These are phyloP conservation scores for Capitella teleta DNA, from an alignment of 1,140 invertebrate genomes.

Conservation along the genomic window DNA sequence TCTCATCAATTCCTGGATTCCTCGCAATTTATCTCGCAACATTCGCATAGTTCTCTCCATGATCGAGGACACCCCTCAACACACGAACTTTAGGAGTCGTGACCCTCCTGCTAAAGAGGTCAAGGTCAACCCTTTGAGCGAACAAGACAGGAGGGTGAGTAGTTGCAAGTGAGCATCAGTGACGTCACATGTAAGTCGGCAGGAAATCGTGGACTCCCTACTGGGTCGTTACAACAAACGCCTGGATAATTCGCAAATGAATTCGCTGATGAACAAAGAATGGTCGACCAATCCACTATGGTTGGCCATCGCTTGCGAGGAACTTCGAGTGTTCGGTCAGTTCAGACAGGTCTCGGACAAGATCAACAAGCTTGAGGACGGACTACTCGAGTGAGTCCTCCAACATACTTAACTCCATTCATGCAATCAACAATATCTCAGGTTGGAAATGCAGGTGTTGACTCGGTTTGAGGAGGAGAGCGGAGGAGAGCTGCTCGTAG, in stretches of 20 bases:
- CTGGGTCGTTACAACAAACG: slow-evolving; percentile 5
- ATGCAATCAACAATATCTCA: slow-evolving; percentile 11
- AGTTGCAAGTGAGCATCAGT: not conserved
- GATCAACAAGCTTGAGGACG: slow-evolving; percentile 5
- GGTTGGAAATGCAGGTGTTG: slow-evolving; percentile 29
- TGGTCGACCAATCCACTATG: slow-evolving; percentile 12
- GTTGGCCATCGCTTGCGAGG: slow-evolving; percentile 14
- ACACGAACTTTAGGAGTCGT: not conserved
- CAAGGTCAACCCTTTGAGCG: not conserved
- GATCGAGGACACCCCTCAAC: slow-evolving; percentile 1
- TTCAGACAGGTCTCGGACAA: slow-evolving; percentile 9
- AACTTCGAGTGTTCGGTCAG: slow-evolving; percentile 15
- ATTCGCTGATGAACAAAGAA: not conserved
- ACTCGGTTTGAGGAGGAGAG: slow-evolving; percentile 24
- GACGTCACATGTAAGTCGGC: not conserved
- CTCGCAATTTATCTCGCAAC: not conserved
- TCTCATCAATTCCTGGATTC: not conserved
- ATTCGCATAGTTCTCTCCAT: slow-evolving; percentile 1
- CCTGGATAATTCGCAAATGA: slow-evolving; percentile 6
- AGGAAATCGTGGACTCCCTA: not conserved
- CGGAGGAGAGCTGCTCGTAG: slow-evolving; percentile 28
- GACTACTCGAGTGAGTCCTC: slow-evolving; percentile 4
- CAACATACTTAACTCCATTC: not conserved
- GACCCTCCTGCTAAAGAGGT: not conserved
- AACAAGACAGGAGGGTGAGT: not conserved